These are phyloP conservation scores for Crambe crambe DNA, from an alignment of 37 sponge, comb jelly and placozoan species.

Conservation along the genomic window DNA sequence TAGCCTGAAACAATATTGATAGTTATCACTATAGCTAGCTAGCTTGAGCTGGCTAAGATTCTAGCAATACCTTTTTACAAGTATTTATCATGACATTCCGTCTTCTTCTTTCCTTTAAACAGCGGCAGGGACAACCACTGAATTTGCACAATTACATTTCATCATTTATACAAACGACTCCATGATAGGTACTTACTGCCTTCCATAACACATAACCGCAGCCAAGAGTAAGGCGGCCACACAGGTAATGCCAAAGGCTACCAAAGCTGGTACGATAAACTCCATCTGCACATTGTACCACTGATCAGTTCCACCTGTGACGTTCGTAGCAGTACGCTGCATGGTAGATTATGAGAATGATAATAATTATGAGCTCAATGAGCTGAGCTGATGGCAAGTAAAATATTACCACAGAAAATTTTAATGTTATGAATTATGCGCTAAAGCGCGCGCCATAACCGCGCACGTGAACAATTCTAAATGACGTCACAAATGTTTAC, in stretches of 20 bases:
- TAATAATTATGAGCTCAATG: no score
- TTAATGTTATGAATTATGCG: no score
- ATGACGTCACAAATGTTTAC: no score
- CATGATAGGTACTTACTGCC: neutral
- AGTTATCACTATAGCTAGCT: neutral
- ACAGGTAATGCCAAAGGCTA: neutral
- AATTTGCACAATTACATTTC: neutral
- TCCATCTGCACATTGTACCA: neutral
- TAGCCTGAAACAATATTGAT: neutral
- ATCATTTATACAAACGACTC: neutral
- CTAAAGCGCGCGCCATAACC: no score
- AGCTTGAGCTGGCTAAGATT: neutral
- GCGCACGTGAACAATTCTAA: no score
- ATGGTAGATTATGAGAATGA: no score
- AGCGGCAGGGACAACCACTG: constrained; percentile 2
- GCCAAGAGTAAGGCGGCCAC: neutral
- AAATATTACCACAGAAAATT: no score
- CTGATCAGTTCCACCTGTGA: no score
- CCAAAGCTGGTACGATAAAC: neutral
- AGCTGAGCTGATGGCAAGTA: no score
- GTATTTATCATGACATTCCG: neutral
- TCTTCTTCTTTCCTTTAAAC: neutral
- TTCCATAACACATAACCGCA: neutral
- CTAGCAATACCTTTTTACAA: neutral
- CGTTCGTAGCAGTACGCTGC: no score